These are phyloP conservation scores for Nowickia ferox DNA, from an alignment of 2,888 invertebrate genomes.

Conservation along the genomic window DNA sequence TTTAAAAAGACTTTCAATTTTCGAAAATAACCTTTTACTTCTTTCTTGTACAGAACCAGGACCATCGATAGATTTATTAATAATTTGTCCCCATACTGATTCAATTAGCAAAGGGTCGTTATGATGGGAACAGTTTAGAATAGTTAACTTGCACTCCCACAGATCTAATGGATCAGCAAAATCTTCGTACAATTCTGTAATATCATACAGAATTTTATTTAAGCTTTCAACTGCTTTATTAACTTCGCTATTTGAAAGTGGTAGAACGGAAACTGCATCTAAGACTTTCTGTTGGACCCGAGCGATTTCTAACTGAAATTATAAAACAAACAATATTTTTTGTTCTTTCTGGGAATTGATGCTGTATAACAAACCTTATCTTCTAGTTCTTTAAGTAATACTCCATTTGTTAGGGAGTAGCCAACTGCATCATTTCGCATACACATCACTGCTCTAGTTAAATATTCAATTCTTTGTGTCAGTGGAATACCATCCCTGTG, in stretches of 20 bases:
- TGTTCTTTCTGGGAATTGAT: too few species aligned
- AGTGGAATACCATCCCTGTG: constrained; percentile 89
- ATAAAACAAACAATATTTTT: neutral
- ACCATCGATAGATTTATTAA: constrained; percentile 81
- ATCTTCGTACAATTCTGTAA: constrained; percentile 95
- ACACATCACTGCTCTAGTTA: constrained; percentile 97
- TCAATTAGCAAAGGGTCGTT: constrained; percentile 94
- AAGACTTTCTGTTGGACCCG: constrained; percentile 90
- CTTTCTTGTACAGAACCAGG: constrained; percentile 84
- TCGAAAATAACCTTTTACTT: constrained; percentile 88
- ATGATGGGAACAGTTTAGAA: constrained; percentile 97
- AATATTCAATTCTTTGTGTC: constrained; percentile 92
- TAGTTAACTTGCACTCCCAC: constrained; percentile 96
- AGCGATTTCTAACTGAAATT: constrained; percentile 89
- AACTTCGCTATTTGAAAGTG: constrained; percentile 84
- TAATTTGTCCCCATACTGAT: constrained; percentile 95
- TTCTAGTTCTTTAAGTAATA: constrained; percentile 93
- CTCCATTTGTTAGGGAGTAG: constrained; percentile 88
- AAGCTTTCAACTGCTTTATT: constrained; percentile 88
- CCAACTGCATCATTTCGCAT: constrained; percentile 94
- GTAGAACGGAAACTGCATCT: constrained; percentile 85
- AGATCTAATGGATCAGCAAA: constrained; percentile 95
- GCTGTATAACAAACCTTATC: constrained; percentile 86
- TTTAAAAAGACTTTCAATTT: constrained; percentile 90
- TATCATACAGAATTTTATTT: constrained; percentile 92